phyloP scores from a whole-genome alignment of 2,888 invertebrate species.

The Tetramorium bicarinatum region DNA sequence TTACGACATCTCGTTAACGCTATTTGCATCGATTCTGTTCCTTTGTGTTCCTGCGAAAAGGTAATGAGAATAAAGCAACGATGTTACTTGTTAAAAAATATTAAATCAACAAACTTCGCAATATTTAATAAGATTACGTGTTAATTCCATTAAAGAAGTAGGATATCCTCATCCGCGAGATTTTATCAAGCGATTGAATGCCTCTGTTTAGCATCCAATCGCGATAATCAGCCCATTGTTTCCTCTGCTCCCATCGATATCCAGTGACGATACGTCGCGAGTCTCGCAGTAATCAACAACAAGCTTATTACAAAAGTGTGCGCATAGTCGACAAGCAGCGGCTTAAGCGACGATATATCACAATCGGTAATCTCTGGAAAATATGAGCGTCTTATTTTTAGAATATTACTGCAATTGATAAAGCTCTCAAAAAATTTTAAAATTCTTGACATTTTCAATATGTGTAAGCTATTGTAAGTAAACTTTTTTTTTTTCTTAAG shows the following conservation, averaged over 20 bases:
- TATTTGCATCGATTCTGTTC: neutral
- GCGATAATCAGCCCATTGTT: constrained; percentile 38
- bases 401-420: neutral
- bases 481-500: neutral
- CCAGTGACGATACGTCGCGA: constrained; percentile 38
- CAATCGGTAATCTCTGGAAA: neutral
- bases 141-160: constrained; percentile 4
- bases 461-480: neutral
- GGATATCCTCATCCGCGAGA: constrained; percentile 9
- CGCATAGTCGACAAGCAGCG: neutral
- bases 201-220: constrained; percentile 8
- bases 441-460: neutral
- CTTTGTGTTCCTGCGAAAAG: neutral
- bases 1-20: neutral
- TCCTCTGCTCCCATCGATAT: constrained; percentile 30
- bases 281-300: neutral
- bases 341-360: neutral
- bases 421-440: neutral
- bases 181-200: constrained; percentile 28
- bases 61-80: constrained; percentile 18
- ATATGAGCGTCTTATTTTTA: neutral
- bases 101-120: neutral
- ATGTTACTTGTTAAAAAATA: neutral
- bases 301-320: neutral
- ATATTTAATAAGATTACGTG: neutral